Conservation (phyloP, 2,888 invertebrate genomes). For the Napeogenes inachia region DNA sequence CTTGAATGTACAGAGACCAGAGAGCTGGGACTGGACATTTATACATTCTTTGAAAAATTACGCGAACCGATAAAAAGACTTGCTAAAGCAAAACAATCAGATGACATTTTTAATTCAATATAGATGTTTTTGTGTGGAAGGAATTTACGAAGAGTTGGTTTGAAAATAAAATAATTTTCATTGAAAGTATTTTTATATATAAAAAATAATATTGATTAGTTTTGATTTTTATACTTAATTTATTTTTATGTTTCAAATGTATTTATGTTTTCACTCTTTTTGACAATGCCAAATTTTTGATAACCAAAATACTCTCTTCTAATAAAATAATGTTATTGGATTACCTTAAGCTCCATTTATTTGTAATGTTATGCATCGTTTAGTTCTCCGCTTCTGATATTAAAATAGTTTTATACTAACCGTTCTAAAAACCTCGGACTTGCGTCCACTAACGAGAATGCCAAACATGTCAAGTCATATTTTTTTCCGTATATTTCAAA, state of each 20-base stretch:
- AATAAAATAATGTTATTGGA: too few relatives aligned
- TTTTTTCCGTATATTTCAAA: constrained; percentile 7
- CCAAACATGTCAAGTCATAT: neutral
- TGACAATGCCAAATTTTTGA: too few relatives aligned
- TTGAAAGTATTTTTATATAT: too few relatives aligned
- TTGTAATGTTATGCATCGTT: too few relatives aligned
- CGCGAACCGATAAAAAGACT: constrained; percentile 24
- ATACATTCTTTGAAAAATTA: constrained; percentile 29
- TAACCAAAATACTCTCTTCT: too few relatives aligned
- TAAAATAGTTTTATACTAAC: neutral
- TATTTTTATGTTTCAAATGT: too few relatives aligned
- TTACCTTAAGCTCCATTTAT: too few relatives aligned
- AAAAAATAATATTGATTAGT: too few relatives aligned
- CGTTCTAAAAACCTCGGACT: neutral
- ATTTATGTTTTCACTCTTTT: too few relatives aligned
- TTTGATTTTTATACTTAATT: too few relatives aligned
- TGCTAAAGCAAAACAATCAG: constrained; percentile 8
- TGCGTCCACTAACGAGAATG: neutral
- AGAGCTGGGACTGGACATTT: constrained; percentile 30
- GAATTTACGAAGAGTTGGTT: too few relatives aligned
- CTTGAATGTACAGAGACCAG: constrained; percentile 48
- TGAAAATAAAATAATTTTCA: too few relatives aligned
- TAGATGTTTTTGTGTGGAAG: neutral
- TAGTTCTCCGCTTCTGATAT: neutral
- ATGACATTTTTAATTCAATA: neutral